Evolutionary conservation across 2,797 vertebrate species (phyloP), one percentile per base, ranked within the genome.

Genomic region (Heliangelus exortis): DNA sequence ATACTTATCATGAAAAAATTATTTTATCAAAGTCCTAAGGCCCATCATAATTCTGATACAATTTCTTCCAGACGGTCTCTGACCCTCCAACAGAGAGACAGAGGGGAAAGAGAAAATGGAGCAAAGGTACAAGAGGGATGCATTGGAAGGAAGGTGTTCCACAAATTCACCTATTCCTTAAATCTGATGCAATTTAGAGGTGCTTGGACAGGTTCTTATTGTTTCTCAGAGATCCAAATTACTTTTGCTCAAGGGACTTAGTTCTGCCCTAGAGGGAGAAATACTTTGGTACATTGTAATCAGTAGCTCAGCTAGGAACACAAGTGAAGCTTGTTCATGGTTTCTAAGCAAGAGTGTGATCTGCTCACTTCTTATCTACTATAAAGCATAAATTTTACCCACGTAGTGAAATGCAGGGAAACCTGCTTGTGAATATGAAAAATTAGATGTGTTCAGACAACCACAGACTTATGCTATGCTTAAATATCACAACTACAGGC

Each of bases 101-200:
- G 28, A 63, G 10, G 0, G 2, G 29, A 21, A 33, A n/a, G 54
- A 69, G 22, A 25, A 76, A 84, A 80, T 0, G 1, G 21, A 15
- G 17, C n/a, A 84, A 45, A 87, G 29, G 23, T 28, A 33, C 17
- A 91, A 41, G 23, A 68, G 7, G 9, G 15, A 76, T 58, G 23
- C 16, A 82, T 43, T 34, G 18, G 9, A 45, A 31, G 21, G 18
- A 39, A 53, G 48, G 7, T 10, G 19, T 34, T 10, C 41, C 25
- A 36, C 5, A 66, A 29, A 62, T 75, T 79, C 77, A 82, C 7
- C 0, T 54, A 14, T 18, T 76, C n/a, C n/a, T 69, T 74, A 89
- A 59, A 93, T 36, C 12, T 66, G 29, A 73, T 22, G 10, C n/a
- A 69, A 45, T 34, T 36, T 17, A 92, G n/a, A 87, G 58, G n/a